A percentile compares a stretch with the other conserved stretches of the same genome.
Evolutionary conservation across 2,113 vertebrate genomes (phyloP).

Genomic region (Rhombomys opimus): DNA sequence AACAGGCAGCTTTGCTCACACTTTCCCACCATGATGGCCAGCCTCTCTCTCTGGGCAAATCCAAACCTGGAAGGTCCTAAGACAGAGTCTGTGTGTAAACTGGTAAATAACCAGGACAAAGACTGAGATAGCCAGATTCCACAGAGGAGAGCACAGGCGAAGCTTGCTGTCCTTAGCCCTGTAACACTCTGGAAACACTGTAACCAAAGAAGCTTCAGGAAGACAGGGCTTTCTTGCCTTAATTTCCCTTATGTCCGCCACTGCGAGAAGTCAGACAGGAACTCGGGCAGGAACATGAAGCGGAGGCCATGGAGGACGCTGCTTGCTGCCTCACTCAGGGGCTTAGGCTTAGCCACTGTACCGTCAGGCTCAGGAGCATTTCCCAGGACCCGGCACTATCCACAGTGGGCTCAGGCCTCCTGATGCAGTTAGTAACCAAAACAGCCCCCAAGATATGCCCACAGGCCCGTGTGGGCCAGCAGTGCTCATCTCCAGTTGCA

Average conservation of each 20-base stretch:
- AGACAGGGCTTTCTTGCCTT: neutral
- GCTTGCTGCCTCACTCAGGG: neutral
- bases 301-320: too few species aligned
- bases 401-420: neutral
- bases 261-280: neutral
- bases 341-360: too few species aligned
- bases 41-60: neutral
- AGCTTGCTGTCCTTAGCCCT: neutral
- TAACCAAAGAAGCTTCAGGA: neutral
- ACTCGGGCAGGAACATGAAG: neutral
- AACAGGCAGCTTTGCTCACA: too few species aligned
- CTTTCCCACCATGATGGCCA: neutral
- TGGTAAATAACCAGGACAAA: neutral
- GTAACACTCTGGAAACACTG: neutral
- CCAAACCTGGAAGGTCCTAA: neutral
- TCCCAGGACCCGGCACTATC: too few species aligned
- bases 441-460: neutral
- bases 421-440: neutral
- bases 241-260: neutral
- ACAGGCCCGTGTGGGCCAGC: neutral
- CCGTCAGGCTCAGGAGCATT: neutral
- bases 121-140: neutral
- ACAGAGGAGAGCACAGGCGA: neutral
- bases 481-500: neutral
- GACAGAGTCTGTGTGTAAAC: neutral